Percentiles rank a stretch among this genome's conserved stretches.
Evolutionary conservation across 2,113 vertebrate genomes (phyloP).

Genomic region (Scophthalmus maximus): DNA sequence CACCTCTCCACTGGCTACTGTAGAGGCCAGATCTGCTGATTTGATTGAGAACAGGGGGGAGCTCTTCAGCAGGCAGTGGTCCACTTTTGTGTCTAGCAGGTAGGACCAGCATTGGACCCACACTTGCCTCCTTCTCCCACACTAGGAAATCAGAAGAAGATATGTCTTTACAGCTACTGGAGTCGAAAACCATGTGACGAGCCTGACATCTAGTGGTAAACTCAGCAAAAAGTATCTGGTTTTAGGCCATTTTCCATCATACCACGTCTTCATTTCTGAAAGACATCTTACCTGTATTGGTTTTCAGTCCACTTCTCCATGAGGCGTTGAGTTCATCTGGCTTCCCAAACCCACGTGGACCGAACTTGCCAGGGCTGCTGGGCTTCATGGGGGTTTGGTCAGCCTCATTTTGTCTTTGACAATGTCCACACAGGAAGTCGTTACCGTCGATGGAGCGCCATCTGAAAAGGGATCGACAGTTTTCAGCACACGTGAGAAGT

Average conservation of each 20-base stretch:
- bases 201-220: constrained; percentile 17
- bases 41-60: constrained; percentile 32
- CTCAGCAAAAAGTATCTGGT: background rate
- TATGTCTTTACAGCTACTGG: fast-evolving
- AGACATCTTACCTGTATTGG: background rate
- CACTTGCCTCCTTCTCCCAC: constrained; percentile 48
- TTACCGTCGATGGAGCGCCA: constrained; percentile 76
- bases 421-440: constrained; percentile 71
- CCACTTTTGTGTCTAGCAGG: constrained; percentile 41
- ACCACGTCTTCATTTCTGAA: background rate
- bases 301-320: constrained; percentile 19
- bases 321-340: background rate
- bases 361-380: constrained; percentile 16
- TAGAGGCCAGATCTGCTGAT: constrained; percentile 28
- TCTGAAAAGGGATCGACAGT: constrained; percentile 17
- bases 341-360: constrained; percentile 55
- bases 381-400: background rate
- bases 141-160: constrained; percentile 8
- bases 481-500: background rate
- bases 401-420: constrained; percentile 50
- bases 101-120: constrained; percentile 70
- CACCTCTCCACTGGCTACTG: constrained; percentile 71
- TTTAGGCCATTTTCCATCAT: background rate
- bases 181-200: background rate
- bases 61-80: constrained; percentile 27